Base-by-base conservation (phyloP, 1,140 invertebrate species). In the Popillia japonica region DNA sequence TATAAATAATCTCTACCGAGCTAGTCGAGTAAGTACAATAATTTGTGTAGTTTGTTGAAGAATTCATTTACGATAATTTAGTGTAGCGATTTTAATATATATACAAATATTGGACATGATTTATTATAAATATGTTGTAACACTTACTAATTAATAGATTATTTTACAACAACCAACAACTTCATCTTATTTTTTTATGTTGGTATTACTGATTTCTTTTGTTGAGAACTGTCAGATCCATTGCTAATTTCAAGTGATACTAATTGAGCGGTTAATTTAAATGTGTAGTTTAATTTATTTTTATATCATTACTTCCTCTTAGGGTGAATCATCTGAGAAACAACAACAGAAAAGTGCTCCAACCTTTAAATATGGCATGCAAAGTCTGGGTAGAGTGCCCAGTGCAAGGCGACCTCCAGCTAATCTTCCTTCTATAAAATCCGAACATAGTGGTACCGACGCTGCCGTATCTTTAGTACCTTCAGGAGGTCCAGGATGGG, bases 381-480 rank as follows among this genome's bases (percentile, higher is more conserved):
- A 98, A 95, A 96, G 92, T 90, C 93, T 99, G 93, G 96, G 97
- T 90, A 98, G 98, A 94, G 96, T 98, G 89, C 96, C 95, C 87
- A 95, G 93, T 88, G 94, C 95, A 88, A 93, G 97, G 89, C 94
- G 97, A 88, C 95, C 96, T 89, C 97, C 97, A 88, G 96, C 96
- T 87, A 97, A 98, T 92, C 90, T 98, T 90, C 97, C 97, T 88
- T 98, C 96, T 93, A 90, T 98, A 89, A 98, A 98, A 92, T 97
- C 96, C 88, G 96, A 98, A 92, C 83, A 85, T 78, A 86, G 83
- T 77, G 86, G 85, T 48, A 83, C 83, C 78, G 85, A 85, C 81
- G 82, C 86, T 77, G 85, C 86, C 41, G 85, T 87, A 81, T 85
- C 86, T 74, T 82, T 87, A 82, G 85, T 86, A 80, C 86, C 86